Base-by-base conservation (phyloP, 1,140 invertebrate species). In the Drosophila pachea region DNA sequence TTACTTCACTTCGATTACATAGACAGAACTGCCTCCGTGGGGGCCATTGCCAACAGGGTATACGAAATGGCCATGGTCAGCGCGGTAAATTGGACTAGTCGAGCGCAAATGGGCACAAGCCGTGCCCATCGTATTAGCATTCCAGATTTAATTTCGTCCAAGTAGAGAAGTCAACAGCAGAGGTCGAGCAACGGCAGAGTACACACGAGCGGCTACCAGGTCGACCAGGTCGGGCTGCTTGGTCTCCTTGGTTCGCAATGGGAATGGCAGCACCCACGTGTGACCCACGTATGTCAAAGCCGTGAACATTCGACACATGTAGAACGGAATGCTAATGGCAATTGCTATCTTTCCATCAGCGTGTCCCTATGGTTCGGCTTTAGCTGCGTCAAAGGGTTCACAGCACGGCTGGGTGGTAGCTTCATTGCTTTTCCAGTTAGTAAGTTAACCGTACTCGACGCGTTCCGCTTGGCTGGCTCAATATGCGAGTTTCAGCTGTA, bases 131-230 rank as follows among this genome's bases (percentile, higher is more conserved):
- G 77, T 76, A 86, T 83, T 78, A 76, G 79, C 79, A 83, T 83
- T 83, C 74, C 76, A 74, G 81, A 86, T 84, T 84, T 86, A 86
- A 84, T 84, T 83, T 79, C 68, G 56, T 75, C 73, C 84, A 79
- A 83, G 73, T 84, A 73, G 76, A 84, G 78, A 76, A 84, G 76
- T 84, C 81, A 84, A 74, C 66, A 49, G 53, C 68, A 70, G 71
- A 73, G 70, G 69, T 73, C 64, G 50, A 29, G 54, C 52, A 32
- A 16, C 58, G 36, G 53, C 70, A 40, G n/a, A 36, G 61, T 32
- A 50, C 61, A 52, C 56, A 70, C 33, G 60, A 53, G 60, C 16
- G 48, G 12, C 4, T 12, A 53, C n/a, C n/a, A n/a, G 50, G 5
- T 45, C 40, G 5, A 62, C 50, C 48, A n/a, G n/a, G n/a, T 9